Percentiles rank a stretch among this genome's conserved stretches.
phyloP scores from a whole-genome alignment of 2,113 vertebrate genomes.

The Elachura formosa region DNA sequence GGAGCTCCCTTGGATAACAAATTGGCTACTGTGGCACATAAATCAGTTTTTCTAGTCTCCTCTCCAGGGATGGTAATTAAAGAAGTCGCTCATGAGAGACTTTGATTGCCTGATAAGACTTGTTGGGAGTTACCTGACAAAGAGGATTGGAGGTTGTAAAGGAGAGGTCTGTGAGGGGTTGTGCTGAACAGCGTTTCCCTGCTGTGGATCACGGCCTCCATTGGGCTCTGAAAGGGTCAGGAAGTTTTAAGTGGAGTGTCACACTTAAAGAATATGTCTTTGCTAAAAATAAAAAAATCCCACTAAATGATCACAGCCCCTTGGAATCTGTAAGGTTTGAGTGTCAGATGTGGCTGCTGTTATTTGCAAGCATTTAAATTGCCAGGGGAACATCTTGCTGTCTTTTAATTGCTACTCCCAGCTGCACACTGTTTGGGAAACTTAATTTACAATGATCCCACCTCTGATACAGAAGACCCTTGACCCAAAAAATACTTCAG shows the following conservation, averaged over 20 bases:
- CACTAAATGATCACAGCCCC: not conserved
- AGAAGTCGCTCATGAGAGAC: not conserved
- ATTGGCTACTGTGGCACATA: constrained; percentile 17
- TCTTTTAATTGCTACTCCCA: not conserved
- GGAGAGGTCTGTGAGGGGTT: not conserved
- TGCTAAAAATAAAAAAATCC: not conserved
- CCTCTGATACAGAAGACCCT: not conserved
- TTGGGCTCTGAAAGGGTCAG: not conserved
- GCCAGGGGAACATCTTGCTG: not conserved
- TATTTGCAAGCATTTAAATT: not conserved
- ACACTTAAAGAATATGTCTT: not conserved
- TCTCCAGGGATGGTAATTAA: constrained; percentile 35
- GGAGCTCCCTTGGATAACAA: constrained; percentile 5
- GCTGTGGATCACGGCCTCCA: not conserved
- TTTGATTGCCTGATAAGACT: constrained; percentile 30
- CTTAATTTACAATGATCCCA: not conserved
- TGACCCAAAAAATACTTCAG: not conserved
- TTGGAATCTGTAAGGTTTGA: not conserved
- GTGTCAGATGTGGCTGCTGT: not conserved
- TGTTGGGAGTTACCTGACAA: constrained; percentile 16
- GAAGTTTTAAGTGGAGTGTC: not conserved
- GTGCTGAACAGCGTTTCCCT: not conserved
- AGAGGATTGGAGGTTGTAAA: not conserved
- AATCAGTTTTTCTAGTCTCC: constrained; percentile 24
- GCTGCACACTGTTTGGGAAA: not conserved